These are phyloP conservation scores for Virgularia gustaviana DNA, from an alignment of 92 coral and sea anemone species.

Conservation along the genomic window DNA sequence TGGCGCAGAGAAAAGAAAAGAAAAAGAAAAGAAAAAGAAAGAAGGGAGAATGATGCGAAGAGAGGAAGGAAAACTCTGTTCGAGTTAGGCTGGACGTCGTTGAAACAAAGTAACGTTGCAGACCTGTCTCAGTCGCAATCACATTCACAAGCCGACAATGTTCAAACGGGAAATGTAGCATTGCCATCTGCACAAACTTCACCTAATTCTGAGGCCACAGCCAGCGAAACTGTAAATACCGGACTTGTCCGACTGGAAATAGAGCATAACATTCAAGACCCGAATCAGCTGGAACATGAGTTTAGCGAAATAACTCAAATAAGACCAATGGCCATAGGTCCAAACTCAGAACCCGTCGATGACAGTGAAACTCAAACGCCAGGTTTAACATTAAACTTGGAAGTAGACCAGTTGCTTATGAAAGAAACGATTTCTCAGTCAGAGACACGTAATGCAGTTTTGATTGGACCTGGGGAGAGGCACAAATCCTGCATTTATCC, in stretches of 20 bases:
- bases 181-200: background rate
- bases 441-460: slow-evolving; percentile 3
- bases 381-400: background rate
- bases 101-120: background rate
- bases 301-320: background rate
- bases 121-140: background rate
- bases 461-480: slow-evolving; percentile 14
- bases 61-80: slow-evolving; percentile 7
- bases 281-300: background rate
- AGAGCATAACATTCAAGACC: background rate
- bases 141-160: slow-evolving; percentile 6
- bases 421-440: slow-evolving; percentile 7
- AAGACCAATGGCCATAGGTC: too few relatives aligned
- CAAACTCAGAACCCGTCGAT: background rate
- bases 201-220: background rate
- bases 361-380: background rate
- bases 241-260: too few relatives aligned
- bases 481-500: background rate
- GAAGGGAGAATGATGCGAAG: slow-evolving; percentile 7
- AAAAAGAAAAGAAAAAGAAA: slow-evolving; percentile 9
- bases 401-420: slow-evolving; percentile 8
- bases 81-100: background rate
- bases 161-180: slow-evolving; percentile 1
- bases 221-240: background rate
- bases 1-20: background rate